A percentile compares a stretch with the other conserved stretches of the same genome.
phyloP scores from a whole-genome alignment of 2,888 invertebrate species.

The Halocaridina rubra region DNA sequence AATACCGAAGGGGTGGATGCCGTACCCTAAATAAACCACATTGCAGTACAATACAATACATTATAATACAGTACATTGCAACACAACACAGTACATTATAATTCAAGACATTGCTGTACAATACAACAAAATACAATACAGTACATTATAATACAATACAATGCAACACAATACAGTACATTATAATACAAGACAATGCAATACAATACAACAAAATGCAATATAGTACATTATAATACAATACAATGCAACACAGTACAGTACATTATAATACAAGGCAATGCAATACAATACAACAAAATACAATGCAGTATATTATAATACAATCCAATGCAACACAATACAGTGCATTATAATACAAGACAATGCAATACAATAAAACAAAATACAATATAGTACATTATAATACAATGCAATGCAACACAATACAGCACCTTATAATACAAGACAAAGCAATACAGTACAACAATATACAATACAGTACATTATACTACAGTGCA shows the following conservation, averaged over 20 bases:
- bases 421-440: too few relatives aligned
- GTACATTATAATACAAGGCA: background rate
- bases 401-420: too few relatives aligned
- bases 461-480: too few relatives aligned
- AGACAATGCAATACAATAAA: too few relatives aligned
- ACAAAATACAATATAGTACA: too few relatives aligned
- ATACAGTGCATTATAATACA: background rate
- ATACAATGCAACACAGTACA: background rate
- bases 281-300: background rate
- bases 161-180: background rate
- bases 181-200: background rate
- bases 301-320: background rate
- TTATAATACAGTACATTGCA: background rate
- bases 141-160: background rate
- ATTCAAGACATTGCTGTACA: background rate
- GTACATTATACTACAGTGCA: too few relatives aligned
- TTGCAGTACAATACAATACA: background rate
- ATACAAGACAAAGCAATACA: too few relatives aligned
- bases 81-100: background rate
- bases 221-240: background rate
- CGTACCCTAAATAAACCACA: too few relatives aligned
- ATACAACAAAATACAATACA: background rate
- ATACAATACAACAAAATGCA: background rate
- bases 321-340: background rate
- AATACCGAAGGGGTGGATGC: too few relatives aligned